These are phyloP conservation scores for Hemistola chrysoprasaria DNA, from an alignment of 2,888 invertebrate species.

Conservation along the genomic window DNA sequence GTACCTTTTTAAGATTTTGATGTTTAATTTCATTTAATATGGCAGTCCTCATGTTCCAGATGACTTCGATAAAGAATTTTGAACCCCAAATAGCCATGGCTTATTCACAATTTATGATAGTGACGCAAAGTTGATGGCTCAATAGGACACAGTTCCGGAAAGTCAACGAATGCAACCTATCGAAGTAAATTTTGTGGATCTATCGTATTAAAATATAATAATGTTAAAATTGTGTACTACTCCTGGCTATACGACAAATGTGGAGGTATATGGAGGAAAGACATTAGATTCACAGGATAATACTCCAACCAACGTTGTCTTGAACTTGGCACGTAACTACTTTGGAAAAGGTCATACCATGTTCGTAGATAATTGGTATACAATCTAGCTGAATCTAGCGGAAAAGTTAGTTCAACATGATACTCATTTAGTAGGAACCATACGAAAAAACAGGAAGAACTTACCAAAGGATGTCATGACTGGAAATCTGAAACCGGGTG, in stretches of 20 bases:
- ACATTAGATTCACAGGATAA: slow-evolving; percentile 14
- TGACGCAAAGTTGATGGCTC: too few species aligned
- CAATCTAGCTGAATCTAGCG: slow-evolving; percentile 13
- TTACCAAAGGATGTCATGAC: slow-evolving; percentile 16
- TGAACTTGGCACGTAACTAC: slow-evolving; percentile 12
- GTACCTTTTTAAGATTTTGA: too few species aligned
- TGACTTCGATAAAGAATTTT: too few species aligned
- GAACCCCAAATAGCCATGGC: too few species aligned
- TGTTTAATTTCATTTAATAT: too few species aligned
- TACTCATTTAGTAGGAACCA: slow-evolving; percentile 13
- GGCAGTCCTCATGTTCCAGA: too few species aligned
- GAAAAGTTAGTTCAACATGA: slow-evolving; percentile 8
- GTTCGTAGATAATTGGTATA: slow-evolving; percentile 8
- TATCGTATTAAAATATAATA: background rate
- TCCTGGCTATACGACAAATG: slow-evolving; percentile 11
- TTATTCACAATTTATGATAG: too few species aligned
- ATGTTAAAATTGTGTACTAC: slow-evolving; percentile 25
- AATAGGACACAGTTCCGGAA: too few species aligned
- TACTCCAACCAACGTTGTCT: slow-evolving; percentile 13
- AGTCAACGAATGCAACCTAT: too few species aligned
- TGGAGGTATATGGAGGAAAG: slow-evolving; percentile 12
- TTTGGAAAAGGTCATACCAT: slow-evolving; percentile 8
- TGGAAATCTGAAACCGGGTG: too few species aligned
- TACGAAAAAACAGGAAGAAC: slow-evolving; percentile 12
- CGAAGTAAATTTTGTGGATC: too few species aligned